A percentile compares a stretch with the other conserved stretches of the same genome.
Conservation (phyloP, 2,797 vertebrate genomes). For the Pipistrellus pipistrellus region DNA sequence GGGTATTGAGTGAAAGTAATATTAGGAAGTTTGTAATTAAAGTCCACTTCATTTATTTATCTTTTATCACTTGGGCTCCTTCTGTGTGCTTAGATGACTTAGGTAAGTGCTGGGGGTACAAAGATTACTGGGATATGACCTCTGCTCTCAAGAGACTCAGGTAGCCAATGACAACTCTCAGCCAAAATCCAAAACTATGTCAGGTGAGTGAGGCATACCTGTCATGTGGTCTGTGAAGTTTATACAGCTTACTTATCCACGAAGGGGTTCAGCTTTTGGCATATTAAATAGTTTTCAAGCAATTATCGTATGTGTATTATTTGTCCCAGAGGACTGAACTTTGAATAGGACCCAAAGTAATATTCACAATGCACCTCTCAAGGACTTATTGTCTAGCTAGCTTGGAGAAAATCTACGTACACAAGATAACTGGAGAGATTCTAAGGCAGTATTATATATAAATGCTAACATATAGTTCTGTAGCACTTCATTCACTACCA, state of each 20-base stretch:
- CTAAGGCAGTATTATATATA: neutral
- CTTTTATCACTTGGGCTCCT: neutral
- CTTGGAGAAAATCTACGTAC: neutral
- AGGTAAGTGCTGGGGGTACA: neutral
- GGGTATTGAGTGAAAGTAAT: neutral
- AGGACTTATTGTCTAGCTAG: neutral
- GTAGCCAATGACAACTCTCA: neutral
- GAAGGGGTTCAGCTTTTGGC: neutral
- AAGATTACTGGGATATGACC: neutral
- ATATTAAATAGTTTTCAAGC: conserved; percentile 19
- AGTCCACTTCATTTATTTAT: neutral
- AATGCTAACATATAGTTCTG: neutral
- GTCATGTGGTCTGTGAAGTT: neutral
- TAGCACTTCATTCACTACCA: neutral
- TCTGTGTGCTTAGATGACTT: neutral
- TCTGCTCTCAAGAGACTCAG: neutral
- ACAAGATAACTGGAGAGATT: neutral
- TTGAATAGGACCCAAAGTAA: neutral
- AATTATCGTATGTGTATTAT: neutral
- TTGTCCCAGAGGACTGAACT: neutral
- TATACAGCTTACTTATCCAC: neutral
- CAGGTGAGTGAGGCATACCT: neutral
- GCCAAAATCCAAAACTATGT: neutral
- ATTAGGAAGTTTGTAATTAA: conserved; percentile 42
- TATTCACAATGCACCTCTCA: neutral